A percentile compares a stretch with the other conserved stretches of the same genome.
phyloP scores from a whole-genome alignment of 2,797 vertebrate genomes.

The Coccyzus lansbergi region DNA sequence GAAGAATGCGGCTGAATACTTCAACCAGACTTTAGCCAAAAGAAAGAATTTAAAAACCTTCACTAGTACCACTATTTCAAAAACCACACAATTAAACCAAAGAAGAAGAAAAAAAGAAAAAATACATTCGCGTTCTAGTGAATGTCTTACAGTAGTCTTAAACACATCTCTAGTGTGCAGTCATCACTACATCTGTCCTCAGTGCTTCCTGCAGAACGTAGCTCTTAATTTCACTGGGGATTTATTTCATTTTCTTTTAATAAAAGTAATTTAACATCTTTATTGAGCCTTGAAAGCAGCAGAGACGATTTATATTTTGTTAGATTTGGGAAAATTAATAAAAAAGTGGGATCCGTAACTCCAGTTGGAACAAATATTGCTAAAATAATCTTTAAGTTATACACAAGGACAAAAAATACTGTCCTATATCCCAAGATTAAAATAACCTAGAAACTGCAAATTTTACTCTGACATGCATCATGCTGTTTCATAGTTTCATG shows the following conservation, averaged over 20 bases:
- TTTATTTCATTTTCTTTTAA: background rate
- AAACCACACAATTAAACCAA: background rate
- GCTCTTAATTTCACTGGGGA: background rate
- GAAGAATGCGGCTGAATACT: background rate
- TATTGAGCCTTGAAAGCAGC: background rate
- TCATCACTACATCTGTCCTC: background rate
- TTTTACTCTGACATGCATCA: background rate
- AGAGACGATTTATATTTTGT: constrained; percentile 1
- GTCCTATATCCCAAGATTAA: background rate
- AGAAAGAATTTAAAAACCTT: background rate
- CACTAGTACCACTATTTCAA: background rate
- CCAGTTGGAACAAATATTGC: background rate
- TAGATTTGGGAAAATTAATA: background rate
- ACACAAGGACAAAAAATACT: background rate
- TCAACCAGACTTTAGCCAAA: background rate
- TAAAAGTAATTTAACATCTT: background rate
- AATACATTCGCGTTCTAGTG: background rate
- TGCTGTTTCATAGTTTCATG: background rate
- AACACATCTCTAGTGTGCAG: background rate
- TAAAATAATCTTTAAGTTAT: background rate
- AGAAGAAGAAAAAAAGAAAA: background rate
- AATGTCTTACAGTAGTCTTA: background rate
- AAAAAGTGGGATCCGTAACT: background rate
- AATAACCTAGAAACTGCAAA: background rate
- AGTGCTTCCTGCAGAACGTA: background rate